Conservation (phyloP, 2,113 vertebrate species). For the Gallinago undulata region DNA sequence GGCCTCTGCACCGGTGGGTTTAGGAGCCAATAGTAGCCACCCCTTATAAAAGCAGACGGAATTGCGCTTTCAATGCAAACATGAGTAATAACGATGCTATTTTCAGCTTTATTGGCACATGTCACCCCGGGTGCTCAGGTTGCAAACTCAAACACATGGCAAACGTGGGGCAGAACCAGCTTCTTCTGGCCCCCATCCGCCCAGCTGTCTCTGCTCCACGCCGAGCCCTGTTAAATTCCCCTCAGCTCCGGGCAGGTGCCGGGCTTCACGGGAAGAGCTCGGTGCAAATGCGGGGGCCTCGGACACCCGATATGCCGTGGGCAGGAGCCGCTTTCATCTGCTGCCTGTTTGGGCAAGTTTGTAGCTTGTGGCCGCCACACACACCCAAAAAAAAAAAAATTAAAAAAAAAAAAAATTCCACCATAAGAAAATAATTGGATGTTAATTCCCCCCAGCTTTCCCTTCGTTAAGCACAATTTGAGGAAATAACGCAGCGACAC, state of each 20-base stretch:
- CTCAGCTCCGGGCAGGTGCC: background rate
- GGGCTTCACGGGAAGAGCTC: background rate
- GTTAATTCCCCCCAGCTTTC: slow-evolving; percentile 34
- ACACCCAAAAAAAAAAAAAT: background rate
- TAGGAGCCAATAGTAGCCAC: background rate
- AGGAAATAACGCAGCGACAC: background rate
- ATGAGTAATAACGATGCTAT: background rate
- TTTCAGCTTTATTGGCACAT: background rate
- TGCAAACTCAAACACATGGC: background rate
- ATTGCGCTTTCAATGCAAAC: background rate
- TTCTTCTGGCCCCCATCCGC: background rate
- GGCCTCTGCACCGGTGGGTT: background rate
- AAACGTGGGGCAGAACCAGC: background rate
- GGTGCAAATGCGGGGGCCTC: background rate
- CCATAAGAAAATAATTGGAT: background rate
- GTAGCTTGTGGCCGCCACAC: background rate
- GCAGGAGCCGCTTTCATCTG: background rate
- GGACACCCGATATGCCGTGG: background rate
- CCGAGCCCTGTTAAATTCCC: background rate
- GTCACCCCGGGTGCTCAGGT: background rate
- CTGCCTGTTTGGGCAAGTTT: background rate
- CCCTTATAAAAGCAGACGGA: background rate
- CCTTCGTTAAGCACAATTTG: background rate
- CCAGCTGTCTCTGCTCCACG: background rate
- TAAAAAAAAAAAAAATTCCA: background rate